Evolutionary conservation across 2,888 invertebrate genomes (phyloP).

Genomic region (Patella caerulea): DNA sequence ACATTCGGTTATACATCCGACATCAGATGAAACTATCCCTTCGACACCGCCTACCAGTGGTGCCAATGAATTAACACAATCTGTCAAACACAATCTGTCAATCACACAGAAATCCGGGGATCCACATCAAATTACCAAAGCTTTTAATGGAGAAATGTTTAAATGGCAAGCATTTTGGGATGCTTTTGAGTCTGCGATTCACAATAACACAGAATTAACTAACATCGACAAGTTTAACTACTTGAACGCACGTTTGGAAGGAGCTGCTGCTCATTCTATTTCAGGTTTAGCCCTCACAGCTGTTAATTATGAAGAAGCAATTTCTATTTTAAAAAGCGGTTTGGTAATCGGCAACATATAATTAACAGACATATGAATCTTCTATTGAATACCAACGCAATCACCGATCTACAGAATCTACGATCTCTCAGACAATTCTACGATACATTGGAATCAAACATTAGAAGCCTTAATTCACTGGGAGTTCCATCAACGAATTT

Average conservation of each 20-base stretch:
- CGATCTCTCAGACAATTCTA: constrained; percentile 1
- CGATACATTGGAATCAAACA: neutral
- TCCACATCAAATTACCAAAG: neutral
- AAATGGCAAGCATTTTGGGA: constrained; percentile 8
- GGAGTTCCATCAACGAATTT: neutral
- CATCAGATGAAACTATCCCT: neutral
- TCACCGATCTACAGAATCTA: neutral
- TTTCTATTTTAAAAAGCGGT: neutral
- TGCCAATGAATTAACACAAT: neutral
- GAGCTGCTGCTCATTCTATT: neutral
- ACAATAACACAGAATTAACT: neutral
- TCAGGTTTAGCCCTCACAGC: neutral
- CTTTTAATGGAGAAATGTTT: neutral
- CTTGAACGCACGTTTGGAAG: neutral
- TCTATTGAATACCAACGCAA: neutral
- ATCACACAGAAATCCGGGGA: neutral
- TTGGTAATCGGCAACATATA: constrained; percentile 1
- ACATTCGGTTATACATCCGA: neutral
- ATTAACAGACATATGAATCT: neutral
- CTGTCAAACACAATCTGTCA: neutral
- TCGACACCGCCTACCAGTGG: neutral
- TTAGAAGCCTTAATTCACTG: neutral
- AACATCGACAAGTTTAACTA: neutral
- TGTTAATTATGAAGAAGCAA: neutral
- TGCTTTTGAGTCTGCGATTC: neutral